A percentile compares a stretch with the other conserved stretches of the same genome.
These are phyloP conservation scores for Neoarius graeffei DNA, from an alignment of 2,113 vertebrate species.

Conservation along the genomic window DNA sequence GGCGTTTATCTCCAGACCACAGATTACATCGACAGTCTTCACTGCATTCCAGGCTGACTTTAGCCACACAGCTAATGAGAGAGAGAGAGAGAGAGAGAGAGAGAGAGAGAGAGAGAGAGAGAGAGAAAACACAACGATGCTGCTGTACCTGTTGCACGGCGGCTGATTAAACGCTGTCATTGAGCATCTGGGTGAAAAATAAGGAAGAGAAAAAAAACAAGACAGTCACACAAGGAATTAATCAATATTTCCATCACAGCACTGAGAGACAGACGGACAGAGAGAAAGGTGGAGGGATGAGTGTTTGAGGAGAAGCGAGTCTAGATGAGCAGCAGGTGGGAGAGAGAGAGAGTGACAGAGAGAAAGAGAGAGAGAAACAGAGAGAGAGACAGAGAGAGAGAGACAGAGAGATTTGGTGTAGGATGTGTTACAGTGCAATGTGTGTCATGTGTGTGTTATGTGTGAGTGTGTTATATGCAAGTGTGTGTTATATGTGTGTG, in stretches of 20 bases:
- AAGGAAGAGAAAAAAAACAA: conserved; percentile 22
- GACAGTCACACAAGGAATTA: conserved; percentile 51
- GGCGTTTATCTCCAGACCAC: background rate
- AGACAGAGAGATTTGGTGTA: background rate
- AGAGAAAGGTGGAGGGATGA: conserved; percentile 46
- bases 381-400: background rate
- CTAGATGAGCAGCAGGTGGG: conserved; percentile 46
- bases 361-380: background rate
- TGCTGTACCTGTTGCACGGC: conserved; percentile 73
- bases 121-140: conserved; percentile 32
- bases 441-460: background rate
- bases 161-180: conserved; percentile 56
- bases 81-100: conserved; percentile 32
- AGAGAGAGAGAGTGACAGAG: background rate
- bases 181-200: conserved; percentile 37
- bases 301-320: conserved; percentile 5
- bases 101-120: conserved; percentile 19
- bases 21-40: no score
- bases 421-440: background rate
- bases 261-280: conserved; percentile 37
- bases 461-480: background rate
- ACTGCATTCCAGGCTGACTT: background rate
- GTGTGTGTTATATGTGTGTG: background rate
- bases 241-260: conserved; percentile 45
- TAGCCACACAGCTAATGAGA: background rate